phyloP scores from a whole-genome alignment of 2,113 vertebrate species.

The Cyrtonyx montezumae region DNA sequence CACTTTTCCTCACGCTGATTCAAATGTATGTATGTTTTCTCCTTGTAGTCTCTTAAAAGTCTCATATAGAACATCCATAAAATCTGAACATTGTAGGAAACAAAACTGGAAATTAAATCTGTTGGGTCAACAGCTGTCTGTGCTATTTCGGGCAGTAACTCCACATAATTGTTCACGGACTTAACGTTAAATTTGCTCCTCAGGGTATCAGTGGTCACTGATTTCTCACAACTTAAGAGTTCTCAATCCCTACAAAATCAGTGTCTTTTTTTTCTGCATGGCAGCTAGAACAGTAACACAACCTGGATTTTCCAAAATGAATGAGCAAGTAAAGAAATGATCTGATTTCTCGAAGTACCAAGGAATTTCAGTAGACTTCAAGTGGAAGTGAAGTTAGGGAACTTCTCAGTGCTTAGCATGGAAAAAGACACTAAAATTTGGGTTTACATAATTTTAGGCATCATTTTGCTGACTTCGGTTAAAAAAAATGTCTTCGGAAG shows the following conservation, averaged over 20 bases:
- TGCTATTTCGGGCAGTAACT: not conserved
- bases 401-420: not conserved
- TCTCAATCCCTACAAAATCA: not conserved
- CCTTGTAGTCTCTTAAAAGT: not conserved
- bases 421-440: not conserved
- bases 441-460: not conserved
- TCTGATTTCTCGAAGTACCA: not conserved
- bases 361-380: not conserved
- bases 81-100: not conserved
- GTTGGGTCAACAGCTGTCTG: not conserved
- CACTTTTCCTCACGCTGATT: constrained; percentile 1
- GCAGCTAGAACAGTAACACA: not conserved
- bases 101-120: not conserved
- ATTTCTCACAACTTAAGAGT: not conserved
- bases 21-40: not conserved
- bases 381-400: not conserved
- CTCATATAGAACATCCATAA: not conserved
- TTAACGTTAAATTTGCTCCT: not conserved
- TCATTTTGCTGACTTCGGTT: not conserved
- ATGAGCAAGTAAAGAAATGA: not conserved
- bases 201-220: not conserved
- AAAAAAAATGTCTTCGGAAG: not conserved
- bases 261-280: not conserved
- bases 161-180: not conserved
- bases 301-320: not conserved